These are phyloP conservation scores for Aphodius granarius DNA, from an alignment of 2,888 invertebrate species.

Conservation along the genomic window DNA sequence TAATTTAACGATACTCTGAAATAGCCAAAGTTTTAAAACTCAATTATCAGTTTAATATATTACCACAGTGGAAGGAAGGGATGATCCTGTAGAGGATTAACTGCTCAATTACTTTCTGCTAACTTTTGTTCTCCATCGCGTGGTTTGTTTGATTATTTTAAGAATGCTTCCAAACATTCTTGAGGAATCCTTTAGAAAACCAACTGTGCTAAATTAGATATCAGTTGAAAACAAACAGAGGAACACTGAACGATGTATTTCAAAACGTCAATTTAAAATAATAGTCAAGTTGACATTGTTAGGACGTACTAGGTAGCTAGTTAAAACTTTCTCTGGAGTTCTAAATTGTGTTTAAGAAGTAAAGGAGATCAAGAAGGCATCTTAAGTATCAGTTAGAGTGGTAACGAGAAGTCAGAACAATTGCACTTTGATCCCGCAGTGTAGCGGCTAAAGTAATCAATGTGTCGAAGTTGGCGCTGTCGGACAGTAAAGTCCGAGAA, in stretches of 20 bases:
- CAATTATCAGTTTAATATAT: neutral
- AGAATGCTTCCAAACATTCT: constrained; percentile 25
- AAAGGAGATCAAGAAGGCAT: neutral
- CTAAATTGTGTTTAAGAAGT: neutral
- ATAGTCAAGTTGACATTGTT: neutral
- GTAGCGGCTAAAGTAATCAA: constrained; percentile 7
- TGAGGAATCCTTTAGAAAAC: no score
- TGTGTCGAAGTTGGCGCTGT: constrained; percentile 2
- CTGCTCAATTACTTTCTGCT: neutral
- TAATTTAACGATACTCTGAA: neutral
- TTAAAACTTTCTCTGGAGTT: neutral
- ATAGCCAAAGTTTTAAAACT: neutral
- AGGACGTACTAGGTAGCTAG: neutral
- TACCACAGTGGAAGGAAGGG: no score
- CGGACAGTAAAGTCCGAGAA: constrained; percentile 1
- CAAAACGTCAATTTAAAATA: neutral
- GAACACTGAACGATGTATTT: neutral
- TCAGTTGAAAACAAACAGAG: neutral
- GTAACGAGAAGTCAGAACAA: constrained; percentile 11
- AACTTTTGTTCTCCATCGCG: neutral
- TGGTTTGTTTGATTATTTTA: constrained; percentile 31
- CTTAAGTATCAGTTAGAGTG: neutral
- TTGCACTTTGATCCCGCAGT: constrained; percentile 13
- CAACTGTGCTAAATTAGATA: no score
- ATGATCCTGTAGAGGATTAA: neutral